Conservation (phyloP, 2,888 invertebrate genomes). For the Rhogogaster chlorosoma region DNA sequence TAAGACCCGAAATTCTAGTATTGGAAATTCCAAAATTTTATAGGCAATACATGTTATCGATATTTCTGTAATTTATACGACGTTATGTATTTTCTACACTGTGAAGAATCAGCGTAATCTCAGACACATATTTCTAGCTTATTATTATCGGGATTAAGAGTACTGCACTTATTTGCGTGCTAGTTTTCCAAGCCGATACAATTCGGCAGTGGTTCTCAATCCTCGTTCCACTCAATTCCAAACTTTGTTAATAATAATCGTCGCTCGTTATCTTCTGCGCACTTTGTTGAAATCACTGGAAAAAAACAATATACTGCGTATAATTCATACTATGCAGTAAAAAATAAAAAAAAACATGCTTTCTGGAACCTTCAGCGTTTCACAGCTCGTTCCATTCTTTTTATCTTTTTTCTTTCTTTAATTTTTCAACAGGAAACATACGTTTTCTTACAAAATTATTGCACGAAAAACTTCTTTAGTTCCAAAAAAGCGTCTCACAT, state of each 20-base stretch:
- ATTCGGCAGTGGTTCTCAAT: conserved; percentile 10
- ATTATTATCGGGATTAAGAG: neutral
- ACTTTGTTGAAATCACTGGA: neutral
- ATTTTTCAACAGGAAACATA: neutral
- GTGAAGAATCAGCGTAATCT: neutral
- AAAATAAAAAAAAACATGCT: neutral
- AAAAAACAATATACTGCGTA: neutral
- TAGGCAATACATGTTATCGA: neutral
- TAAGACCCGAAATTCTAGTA: neutral
- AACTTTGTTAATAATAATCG: neutral
- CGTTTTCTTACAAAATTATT: neutral
- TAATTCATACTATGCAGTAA: neutral
- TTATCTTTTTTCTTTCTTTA: neutral
- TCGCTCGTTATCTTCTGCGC: neutral
- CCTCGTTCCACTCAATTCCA: neutral
- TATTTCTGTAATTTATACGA: neutral
- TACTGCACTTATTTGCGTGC: neutral
- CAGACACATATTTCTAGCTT: neutral
- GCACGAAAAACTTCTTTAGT: neutral
- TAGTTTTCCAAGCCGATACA: neutral
- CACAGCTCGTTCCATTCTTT: neutral
- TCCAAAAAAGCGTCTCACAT: neutral
- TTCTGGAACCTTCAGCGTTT: neutral
- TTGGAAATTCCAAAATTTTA: neutral
- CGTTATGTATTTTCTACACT: neutral